phyloP scores from a whole-genome alignment of 64 coral and sea anemone genomes.

The Stichodactyla helianthus region DNA sequence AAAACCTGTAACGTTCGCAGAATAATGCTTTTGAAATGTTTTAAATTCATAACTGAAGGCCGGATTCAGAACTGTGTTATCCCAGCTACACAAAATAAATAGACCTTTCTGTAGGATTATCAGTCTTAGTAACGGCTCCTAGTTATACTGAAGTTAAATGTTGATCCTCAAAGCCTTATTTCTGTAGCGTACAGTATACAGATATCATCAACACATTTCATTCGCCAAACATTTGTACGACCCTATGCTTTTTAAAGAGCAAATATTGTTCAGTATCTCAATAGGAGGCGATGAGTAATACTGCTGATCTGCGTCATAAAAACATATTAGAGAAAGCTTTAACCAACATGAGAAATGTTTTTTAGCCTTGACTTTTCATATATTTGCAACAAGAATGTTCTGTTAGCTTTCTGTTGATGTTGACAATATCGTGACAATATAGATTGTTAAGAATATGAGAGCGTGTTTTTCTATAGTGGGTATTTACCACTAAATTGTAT shows the following conservation, averaged over 20 bases:
- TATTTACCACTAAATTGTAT: conserved; percentile 19
- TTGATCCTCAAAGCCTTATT: not conserved
- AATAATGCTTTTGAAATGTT: no score
- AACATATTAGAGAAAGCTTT: not conserved
- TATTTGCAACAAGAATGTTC: not conserved
- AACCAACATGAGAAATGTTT: not conserved
- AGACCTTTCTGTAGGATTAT: no score
- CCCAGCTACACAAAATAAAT: no score
- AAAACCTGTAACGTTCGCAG: no score
- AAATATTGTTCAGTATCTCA: not conserved
- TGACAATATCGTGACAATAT: not conserved
- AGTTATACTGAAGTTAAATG: no score
- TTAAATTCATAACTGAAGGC: no score
- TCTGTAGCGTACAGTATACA: not conserved
- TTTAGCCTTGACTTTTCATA: not conserved
- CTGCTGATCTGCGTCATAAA: not conserved
- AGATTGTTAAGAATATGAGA: not conserved
- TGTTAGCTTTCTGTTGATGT: not conserved
- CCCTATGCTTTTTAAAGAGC: not conserved
- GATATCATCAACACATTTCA: not conserved
- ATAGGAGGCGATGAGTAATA: not conserved
- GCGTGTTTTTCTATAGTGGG: not conserved
- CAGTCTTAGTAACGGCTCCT: no score
- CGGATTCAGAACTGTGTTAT: no score
- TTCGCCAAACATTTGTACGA: not conserved